Evolutionary conservation across 2,113 vertebrate genomes (phyloP).

Genomic region (Aramus guarauna): DNA sequence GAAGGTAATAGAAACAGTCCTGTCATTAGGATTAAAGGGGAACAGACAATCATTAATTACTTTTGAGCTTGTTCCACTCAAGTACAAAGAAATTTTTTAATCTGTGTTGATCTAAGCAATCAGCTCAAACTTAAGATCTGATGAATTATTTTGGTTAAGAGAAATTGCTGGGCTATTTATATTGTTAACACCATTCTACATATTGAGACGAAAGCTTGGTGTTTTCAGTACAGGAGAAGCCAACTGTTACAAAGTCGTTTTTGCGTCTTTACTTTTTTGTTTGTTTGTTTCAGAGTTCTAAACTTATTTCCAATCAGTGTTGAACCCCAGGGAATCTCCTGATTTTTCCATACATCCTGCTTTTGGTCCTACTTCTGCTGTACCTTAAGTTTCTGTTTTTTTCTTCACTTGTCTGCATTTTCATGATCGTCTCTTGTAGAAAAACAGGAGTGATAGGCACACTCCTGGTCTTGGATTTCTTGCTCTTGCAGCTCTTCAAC

Average conservation of each 20-base stretch:
- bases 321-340: background rate
- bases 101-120: background rate
- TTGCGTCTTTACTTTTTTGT: background rate
- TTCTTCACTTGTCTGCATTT: background rate
- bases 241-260: rapidly evolving
- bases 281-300: background rate
- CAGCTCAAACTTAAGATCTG: background rate
- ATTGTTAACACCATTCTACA: background rate
- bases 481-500: background rate
- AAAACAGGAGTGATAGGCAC: background rate
- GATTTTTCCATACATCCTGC: background rate
- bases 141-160: background rate
- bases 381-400: background rate
- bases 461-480: background rate
- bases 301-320: background rate
- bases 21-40: slow-evolving; percentile 4
- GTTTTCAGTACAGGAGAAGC: background rate
- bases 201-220: background rate
- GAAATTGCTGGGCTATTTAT: background rate
- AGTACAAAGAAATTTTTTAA: background rate
- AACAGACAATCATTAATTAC: background rate
- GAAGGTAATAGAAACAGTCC: background rate
- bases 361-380: background rate
- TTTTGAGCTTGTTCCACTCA: background rate
- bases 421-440: background rate